These are phyloP conservation scores for Leucozona laternaria DNA, from an alignment of 2,888 invertebrate species.

Conservation along the genomic window DNA sequence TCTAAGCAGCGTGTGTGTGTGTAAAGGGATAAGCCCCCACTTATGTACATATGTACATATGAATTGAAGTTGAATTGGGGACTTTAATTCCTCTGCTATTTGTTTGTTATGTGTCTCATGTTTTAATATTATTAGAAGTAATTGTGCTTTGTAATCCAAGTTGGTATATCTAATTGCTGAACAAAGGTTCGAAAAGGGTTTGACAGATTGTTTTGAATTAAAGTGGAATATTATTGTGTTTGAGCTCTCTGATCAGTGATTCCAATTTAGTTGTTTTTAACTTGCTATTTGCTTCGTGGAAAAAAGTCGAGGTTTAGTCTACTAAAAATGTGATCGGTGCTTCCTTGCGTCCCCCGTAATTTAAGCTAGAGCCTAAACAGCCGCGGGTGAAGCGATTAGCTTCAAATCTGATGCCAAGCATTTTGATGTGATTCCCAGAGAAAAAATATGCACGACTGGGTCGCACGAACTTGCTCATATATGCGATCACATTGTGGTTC, in stretches of 20 bases:
- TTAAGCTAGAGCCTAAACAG: no score
- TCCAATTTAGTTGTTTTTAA: background rate
- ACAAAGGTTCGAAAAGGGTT: background rate
- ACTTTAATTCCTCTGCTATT: background rate
- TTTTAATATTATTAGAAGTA: slow-evolving; percentile 8
- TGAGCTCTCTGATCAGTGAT: background rate
- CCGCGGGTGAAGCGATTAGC: no score
- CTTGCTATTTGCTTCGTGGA: no score
- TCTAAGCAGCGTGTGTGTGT: background rate
- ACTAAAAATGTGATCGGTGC: no score
- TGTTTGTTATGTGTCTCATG: slow-evolving; percentile 10
- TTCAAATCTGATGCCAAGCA: no score
- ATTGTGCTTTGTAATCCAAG: slow-evolving; percentile 20
- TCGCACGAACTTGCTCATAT: no score
- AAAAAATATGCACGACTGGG: no score
- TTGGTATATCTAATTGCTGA: background rate
- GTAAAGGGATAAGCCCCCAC: background rate
- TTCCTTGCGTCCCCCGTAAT: no score
- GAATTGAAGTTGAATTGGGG: background rate
- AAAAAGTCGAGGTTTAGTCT: no score
- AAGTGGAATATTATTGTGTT: background rate
- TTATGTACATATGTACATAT: background rate
- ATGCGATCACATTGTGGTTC: no score
- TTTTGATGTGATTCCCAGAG: no score
- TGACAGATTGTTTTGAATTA: slow-evolving; percentile 4